These are phyloP conservation scores for Cyrtorhinus lividipennis DNA, from an alignment of 1,140 invertebrate species.

Conservation along the genomic window DNA sequence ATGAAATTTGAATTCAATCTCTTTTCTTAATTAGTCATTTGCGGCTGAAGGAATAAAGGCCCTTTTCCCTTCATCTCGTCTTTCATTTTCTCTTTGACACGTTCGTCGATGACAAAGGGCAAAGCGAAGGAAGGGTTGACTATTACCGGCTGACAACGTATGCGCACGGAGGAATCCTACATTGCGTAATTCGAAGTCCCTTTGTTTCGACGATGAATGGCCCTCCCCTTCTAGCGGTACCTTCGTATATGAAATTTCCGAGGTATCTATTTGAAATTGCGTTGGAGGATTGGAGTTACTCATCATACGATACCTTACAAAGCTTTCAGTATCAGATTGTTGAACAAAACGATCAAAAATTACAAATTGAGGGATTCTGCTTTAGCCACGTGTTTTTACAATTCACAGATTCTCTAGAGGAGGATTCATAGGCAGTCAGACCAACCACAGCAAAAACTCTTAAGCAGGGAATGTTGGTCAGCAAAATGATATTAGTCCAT, in stretches of 20 bases:
- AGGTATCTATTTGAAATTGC: not conserved
- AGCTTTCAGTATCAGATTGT: not conserved
- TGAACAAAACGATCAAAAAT: too few relatives aligned
- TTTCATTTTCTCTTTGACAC: conserved; percentile 5
- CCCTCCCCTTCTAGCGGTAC: not conserved
- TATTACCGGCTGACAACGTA: not conserved
- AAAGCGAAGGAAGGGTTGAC: not conserved
- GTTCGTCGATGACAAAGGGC: not conserved
- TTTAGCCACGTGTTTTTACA: too few relatives aligned
- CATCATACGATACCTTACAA: too few relatives aligned
- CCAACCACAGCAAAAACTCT: too few relatives aligned
- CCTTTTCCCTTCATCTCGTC: conserved; percentile 5
- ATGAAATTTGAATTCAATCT: conserved; percentile 20
- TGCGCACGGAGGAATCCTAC: not conserved
- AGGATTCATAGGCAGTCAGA: too few relatives aligned
- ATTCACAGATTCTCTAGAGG: too few relatives aligned
- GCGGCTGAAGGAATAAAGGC: not conserved
- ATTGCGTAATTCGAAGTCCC: not conserved
- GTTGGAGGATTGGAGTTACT: not conserved
- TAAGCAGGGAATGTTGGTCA: too few relatives aligned
- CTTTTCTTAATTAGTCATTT: conserved; percentile 21
- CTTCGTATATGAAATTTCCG: not conserved
- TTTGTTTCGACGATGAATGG: not conserved
- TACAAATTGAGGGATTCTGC: too few relatives aligned
- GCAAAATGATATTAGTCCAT: too few relatives aligned